Evolutionary conservation across 2,797 vertebrate species (phyloP), one percentile per base, ranked within the genome.

Genomic region (Xiphorhynchus erythropygius): DNA sequence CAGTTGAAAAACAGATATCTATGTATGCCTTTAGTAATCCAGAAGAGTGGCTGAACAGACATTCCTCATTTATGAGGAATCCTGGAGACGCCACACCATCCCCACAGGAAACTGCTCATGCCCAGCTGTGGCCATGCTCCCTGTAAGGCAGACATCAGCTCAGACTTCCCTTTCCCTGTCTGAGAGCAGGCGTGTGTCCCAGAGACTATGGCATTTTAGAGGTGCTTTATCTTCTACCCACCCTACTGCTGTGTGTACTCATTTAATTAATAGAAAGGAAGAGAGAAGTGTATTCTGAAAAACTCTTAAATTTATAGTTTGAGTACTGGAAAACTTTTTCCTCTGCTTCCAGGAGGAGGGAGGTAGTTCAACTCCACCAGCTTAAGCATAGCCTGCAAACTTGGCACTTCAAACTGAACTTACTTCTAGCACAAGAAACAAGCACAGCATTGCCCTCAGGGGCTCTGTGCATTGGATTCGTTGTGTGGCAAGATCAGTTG

Each of bases 11-110:
- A 24, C 9, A 37, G 37, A 11, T 37, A 10, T 65, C 32, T 65
- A 1, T 32, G 17, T 44, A 9, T 73, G 55, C 55, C 47, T 75
- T 84, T 47, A 65, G 47, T 55, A 78, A 89, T n/a, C 30, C n/a
- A 73, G 79, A 65, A 22, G 27, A 49, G 53, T 28, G 52, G 50
- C 82, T 76, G 79, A 77, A 27, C 62, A 91, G 76, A 50, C 91
- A 86, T 96, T 95, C 62, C 76, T 93, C 53, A 13, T 73, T 67
- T 75, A 56, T 86, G 93, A 93, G 87, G 78, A 79, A 84, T 63
- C 83, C 63, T 42, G 56, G 52, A 46, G 67, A 76, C 80, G 22
- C 46, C 42, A 37, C 5, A 0, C 35, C 70, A 70, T 86, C 37
- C 79, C 44, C 69, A 71, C 87, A 96, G 92, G 92, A 94, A 96